These are phyloP conservation scores for Heterodera schachtii DNA, from an alignment of 1,140 invertebrate genomes.

Conservation along the genomic window DNA sequence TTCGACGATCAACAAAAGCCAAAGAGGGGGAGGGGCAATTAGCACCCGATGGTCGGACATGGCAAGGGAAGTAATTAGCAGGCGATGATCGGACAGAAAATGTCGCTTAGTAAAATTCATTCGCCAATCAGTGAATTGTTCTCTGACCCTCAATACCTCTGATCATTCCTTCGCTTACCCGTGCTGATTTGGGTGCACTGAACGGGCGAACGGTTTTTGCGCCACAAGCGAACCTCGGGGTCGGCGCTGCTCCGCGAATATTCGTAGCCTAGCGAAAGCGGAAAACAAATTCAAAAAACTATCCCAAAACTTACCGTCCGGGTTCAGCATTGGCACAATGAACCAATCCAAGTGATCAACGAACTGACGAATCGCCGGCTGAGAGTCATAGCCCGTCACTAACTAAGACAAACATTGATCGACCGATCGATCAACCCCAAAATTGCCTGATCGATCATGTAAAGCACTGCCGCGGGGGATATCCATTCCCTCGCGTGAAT, in stretches of 20 bases:
- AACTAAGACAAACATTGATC: constrained; percentile 35
- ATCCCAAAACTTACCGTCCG: constrained; percentile 32
- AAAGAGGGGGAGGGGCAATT: too few species aligned
- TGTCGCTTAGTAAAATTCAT: too few species aligned
- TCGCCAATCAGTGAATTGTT: too few species aligned
- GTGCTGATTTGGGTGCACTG: constrained; percentile 57
- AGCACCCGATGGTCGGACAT: too few species aligned
- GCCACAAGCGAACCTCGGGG: constrained; percentile 61
- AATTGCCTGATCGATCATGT: constrained; percentile 65
- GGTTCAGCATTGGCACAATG: constrained; percentile 63
- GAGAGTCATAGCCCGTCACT: constrained; percentile 58
- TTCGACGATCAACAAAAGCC: too few species aligned
- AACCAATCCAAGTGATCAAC: constrained; percentile 64
- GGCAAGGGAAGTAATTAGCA: too few species aligned
- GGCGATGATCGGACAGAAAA: too few species aligned
- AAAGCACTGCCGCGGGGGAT: constrained; percentile 67
- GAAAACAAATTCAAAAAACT: background rate
- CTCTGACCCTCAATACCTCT: background rate
- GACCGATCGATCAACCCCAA: background rate
- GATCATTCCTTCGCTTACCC: constrained; percentile 33
- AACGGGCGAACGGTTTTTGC: constrained; percentile 63
- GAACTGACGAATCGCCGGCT: constrained; percentile 55
- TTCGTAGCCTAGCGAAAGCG: constrained; percentile 54
- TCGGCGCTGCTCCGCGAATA: constrained; percentile 58
- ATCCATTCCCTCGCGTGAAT: constrained; percentile 70